phyloP scores from a whole-genome alignment of 2,113 vertebrate species.

The Callionymus lyra region DNA sequence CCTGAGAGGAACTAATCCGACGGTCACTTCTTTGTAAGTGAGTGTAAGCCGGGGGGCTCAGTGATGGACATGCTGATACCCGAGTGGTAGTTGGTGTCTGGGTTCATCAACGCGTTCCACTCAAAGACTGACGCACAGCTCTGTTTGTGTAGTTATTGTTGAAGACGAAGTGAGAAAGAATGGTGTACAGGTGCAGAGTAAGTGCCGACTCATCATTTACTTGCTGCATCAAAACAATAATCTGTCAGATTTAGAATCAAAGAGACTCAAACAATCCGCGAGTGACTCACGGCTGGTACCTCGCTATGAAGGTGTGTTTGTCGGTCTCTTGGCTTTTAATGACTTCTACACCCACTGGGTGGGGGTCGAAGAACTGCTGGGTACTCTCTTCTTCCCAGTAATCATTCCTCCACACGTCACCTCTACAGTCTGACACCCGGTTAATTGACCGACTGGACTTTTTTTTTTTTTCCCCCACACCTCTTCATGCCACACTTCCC shows the following conservation, averaged over 20 bases:
- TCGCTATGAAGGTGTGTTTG: too few relatives aligned
- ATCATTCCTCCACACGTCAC: too few relatives aligned
- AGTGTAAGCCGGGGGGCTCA: constrained; percentile 31
- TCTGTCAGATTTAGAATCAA: constrained; percentile 19
- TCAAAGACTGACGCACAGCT: too few relatives aligned
- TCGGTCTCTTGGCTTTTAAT: too few relatives aligned
- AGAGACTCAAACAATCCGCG: constrained; percentile 23
- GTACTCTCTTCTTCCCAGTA: too few relatives aligned
- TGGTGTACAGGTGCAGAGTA: constrained; percentile 50
- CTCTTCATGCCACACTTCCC: too few relatives aligned
- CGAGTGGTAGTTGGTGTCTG: constrained; percentile 3
- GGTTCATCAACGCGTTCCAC: constrained; percentile 4
- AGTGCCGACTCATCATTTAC: constrained; percentile 21
- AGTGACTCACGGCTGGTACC: too few relatives aligned
- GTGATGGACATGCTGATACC: constrained; percentile 41
- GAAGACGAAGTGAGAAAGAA: constrained; percentile 30
- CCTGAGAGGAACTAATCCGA: constrained; percentile 54
- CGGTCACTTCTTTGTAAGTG: constrained; percentile 47
- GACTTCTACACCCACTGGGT: too few relatives aligned
- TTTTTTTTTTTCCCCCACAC: too few relatives aligned
- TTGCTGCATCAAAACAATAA: constrained; percentile 13
- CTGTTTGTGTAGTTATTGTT: constrained; percentile 30
- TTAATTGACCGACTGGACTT: too few relatives aligned
- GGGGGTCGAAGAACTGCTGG: too few relatives aligned
- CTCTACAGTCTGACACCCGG: too few relatives aligned